These are phyloP conservation scores for Tapirus terrestris DNA, from an alignment of 2,113 vertebrate species.

Conservation along the genomic window DNA sequence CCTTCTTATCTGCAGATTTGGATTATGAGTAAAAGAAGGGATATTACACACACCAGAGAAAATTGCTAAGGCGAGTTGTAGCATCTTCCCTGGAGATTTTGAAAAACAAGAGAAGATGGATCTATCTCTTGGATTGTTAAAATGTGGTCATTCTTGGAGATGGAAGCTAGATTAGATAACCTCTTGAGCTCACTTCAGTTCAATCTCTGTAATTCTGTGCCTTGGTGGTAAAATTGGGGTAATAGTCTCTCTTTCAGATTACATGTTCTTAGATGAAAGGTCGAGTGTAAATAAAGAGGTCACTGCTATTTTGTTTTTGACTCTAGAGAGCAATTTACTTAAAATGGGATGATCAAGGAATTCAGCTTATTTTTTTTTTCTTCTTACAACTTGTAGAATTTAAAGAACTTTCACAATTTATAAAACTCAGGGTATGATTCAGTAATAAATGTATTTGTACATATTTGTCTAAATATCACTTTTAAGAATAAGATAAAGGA, in stretches of 20 bases:
- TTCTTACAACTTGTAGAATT: slow-evolving; percentile 34
- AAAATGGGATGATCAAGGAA: slow-evolving; percentile 26
- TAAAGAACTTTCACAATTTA: slow-evolving; percentile 29
- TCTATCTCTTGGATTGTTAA: slow-evolving; percentile 16
- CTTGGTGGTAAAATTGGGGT: slow-evolving; percentile 15
- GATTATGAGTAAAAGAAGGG: slow-evolving; percentile 39
- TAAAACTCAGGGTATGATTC: background rate
- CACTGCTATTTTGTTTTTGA: slow-evolving; percentile 44
- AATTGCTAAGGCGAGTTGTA: slow-evolving; percentile 19
- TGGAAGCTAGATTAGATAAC: background rate
- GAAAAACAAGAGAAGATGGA: slow-evolving; percentile 38
- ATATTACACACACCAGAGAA: background rate
- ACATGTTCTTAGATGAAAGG: slow-evolving; percentile 52
- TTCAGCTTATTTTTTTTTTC: background rate
- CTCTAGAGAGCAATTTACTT: slow-evolving; percentile 24
- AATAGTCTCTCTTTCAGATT: slow-evolving; percentile 16
- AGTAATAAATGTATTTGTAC: slow-evolving; percentile 15
- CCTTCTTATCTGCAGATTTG: slow-evolving; percentile 21
- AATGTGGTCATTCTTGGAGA: slow-evolving; percentile 29
- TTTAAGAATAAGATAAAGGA: background rate
- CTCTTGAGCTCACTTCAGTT: slow-evolving; percentile 31
- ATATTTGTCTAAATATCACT: background rate
- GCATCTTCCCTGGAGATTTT: slow-evolving; percentile 53
- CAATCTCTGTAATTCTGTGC: slow-evolving; percentile 42
- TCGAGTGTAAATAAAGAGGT: slow-evolving; percentile 58